Conservation (phyloP, 2,797 vertebrate species). For the Ataeniobius toweri region DNA sequence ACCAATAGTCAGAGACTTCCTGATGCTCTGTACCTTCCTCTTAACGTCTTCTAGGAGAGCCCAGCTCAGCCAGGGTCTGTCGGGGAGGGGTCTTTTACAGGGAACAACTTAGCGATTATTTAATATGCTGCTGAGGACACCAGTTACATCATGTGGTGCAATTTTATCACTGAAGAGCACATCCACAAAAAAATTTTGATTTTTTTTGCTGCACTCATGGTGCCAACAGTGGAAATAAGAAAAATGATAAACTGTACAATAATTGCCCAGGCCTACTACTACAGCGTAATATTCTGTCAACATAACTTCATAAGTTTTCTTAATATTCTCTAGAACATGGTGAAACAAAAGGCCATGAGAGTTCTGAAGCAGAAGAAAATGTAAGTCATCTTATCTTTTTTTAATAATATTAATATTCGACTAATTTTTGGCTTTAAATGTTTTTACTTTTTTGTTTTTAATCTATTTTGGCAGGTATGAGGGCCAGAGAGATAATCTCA, state of each 20-base stretch:
- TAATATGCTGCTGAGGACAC: background rate
- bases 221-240: background rate
- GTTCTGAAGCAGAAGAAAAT: constrained; percentile 97
- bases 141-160: background rate
- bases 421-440: background rate
- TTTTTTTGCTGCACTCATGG: background rate
- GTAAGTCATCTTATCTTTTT: constrained; percentile 80
- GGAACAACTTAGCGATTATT: background rate
- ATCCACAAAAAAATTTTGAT: background rate
- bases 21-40: no score
- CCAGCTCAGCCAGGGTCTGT: no score
- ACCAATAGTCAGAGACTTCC: no score
- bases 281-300: background rate
- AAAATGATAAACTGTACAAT: background rate
- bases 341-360: constrained; percentile 97
- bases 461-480: constrained; percentile 87
- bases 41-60: no score
- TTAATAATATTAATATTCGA: background rate
- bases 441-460: background rate
- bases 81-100: no score
- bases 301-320: background rate
- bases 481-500: constrained; percentile 91
- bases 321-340: constrained; percentile 89
- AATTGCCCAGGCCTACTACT: background rate
- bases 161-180: background rate